Percentiles rank a stretch among this genome's conserved stretches.
Evolutionary conservation across 1,140 invertebrate species (phyloP).

Genomic region (Aphelenchoides fujianensis): DNA sequence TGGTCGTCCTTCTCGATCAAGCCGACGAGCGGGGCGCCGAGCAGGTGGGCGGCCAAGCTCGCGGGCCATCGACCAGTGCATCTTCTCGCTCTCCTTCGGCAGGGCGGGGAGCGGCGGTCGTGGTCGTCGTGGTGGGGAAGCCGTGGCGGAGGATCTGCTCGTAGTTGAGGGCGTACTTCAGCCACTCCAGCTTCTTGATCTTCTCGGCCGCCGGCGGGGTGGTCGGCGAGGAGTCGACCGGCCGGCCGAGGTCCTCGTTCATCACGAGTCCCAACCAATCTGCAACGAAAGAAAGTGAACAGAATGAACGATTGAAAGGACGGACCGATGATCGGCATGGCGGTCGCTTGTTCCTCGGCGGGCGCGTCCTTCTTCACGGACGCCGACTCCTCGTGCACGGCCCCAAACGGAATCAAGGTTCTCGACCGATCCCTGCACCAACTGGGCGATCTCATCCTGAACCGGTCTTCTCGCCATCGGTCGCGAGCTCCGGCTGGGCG

Average conservation of each 20-base stretch:
- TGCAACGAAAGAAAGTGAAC: too few relatives aligned
- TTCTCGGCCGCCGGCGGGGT: neutral
- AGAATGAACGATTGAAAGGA: neutral
- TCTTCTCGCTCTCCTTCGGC: neutral
- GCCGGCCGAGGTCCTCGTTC: neutral
- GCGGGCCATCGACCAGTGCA: neutral
- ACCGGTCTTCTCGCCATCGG: neutral
- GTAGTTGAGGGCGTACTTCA: neutral
- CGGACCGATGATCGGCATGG: neutral
- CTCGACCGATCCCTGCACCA: constrained; percentile 11
- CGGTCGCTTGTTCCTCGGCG: neutral
- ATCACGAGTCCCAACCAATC: neutral
- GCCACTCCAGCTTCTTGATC: constrained; percentile 1
- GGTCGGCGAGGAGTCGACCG: neutral
- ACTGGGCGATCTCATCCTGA: neutral
- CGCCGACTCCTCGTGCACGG: neutral
- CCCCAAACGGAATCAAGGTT: constrained; percentile 17
- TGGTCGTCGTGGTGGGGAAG: constrained; percentile 4
- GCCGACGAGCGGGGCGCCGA: neutral
- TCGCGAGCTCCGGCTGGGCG: neutral
- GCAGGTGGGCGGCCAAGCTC: constrained; percentile 2
- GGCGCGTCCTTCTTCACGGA: neutral
- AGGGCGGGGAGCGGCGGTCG: neutral
- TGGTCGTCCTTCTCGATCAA: neutral
- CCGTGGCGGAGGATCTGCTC: neutral